These are phyloP conservation scores for Torymus texanus DNA, from an alignment of 2,888 invertebrate genomes.

Conservation along the genomic window DNA sequence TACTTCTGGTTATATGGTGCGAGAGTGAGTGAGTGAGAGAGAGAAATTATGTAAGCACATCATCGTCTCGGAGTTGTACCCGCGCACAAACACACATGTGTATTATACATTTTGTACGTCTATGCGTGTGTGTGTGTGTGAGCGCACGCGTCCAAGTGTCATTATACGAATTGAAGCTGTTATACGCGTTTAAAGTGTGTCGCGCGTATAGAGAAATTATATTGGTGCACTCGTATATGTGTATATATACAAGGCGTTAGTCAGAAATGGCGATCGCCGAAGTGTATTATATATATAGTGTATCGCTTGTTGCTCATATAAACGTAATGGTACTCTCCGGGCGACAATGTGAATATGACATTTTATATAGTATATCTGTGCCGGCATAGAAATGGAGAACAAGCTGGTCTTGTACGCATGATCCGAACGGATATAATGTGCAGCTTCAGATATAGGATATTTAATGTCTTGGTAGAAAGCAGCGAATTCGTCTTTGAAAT, in stretches of 20 bases:
- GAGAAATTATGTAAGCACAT: slow-evolving; percentile 38
- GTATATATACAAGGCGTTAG: neutral
- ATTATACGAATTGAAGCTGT: slow-evolving; percentile 37
- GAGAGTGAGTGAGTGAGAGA: slow-evolving; percentile 16
- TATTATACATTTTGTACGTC: neutral
- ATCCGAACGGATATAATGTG: no score
- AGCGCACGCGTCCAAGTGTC: neutral
- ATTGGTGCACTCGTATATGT: slow-evolving; percentile 2
- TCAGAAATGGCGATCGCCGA: slow-evolving; percentile 26
- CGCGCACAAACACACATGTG: neutral
- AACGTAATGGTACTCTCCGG: slow-evolving; percentile 12
- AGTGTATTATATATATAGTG: neutral
- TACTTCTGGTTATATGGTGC: slow-evolving; percentile 40
- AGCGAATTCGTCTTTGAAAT: no score
- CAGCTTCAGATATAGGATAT: no score
- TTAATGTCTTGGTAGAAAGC: no score
- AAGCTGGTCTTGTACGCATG: slow-evolving; percentile 10
- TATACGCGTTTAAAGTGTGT: slow-evolving; percentile 19
- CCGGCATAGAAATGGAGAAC: slow-evolving; percentile 23
- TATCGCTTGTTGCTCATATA: slow-evolving; percentile 39
- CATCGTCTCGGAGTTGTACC: slow-evolving; percentile 1
- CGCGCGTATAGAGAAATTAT: slow-evolving; percentile 40
- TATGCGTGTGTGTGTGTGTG: no score
- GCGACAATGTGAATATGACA: slow-evolving; percentile 32
- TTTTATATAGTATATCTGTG: slow-evolving; percentile 11